phyloP scores from a whole-genome alignment of 1,140 invertebrate species.

The Planococcus citri region DNA sequence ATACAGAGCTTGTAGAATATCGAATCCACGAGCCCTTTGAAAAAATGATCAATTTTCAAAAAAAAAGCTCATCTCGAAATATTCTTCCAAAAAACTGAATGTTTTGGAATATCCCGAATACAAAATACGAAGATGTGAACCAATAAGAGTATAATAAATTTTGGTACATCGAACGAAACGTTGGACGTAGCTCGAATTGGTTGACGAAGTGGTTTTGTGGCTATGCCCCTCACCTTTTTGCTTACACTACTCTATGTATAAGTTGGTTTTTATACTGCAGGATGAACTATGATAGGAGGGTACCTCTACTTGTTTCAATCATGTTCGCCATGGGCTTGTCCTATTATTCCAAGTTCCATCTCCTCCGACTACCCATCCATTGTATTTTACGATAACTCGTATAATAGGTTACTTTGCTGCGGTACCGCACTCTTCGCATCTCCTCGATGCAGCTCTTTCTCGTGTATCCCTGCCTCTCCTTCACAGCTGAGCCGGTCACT shows the following conservation, averaged over 20 bases:
- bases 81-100: too few species aligned
- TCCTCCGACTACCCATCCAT: constrained; percentile 7
- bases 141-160: too few species aligned
- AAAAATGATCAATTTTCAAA: background rate
- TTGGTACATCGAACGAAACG: too few species aligned
- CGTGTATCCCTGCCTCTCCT: background rate
- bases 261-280: too few species aligned
- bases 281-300: too few species aligned
- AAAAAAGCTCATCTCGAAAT: background rate
- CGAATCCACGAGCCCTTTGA: background rate
- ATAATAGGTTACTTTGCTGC: background rate
- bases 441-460: too few species aligned
- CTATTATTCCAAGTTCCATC: constrained; percentile 1
- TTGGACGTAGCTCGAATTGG: too few species aligned
- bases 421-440: background rate
- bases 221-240: background rate
- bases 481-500: too few species aligned
- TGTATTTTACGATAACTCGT: constrained; percentile 18
- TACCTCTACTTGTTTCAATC: constrained; percentile 5
- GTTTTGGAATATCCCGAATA: too few species aligned
- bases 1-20: background rate
- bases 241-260: too few species aligned
- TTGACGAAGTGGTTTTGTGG: background rate
- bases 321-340: constrained; percentile 13
- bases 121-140: too few species aligned